Percentiles rank a stretch among this genome's conserved stretches.
Evolutionary conservation across 1,140 invertebrate genomes (phyloP).

Genomic region (Heterodera carotae): DNA sequence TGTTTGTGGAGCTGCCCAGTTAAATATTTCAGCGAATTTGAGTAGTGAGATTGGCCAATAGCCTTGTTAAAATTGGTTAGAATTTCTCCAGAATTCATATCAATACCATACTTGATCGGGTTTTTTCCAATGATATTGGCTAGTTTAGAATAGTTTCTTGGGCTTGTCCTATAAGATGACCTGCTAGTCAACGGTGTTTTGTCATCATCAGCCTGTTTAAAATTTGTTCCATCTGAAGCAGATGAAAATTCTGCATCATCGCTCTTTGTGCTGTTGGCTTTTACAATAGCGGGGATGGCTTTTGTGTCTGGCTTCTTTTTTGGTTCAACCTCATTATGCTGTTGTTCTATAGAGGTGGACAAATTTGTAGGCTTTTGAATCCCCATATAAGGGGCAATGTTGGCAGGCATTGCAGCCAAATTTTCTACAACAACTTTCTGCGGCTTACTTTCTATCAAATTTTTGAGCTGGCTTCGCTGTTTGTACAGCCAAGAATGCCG

Average conservation of each 20-base stretch:
- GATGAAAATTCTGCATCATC: too few species aligned
- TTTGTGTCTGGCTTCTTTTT: background rate
- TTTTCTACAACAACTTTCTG: constrained; percentile 17
- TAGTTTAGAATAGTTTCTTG: background rate
- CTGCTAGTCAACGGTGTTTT: too few species aligned
- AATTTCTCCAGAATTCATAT: background rate
- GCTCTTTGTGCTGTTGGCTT: too few species aligned
- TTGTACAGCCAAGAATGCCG: constrained; percentile 12
- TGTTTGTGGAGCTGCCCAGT: background rate
- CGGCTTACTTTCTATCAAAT: constrained; percentile 24
- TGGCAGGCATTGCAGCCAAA: background rate
- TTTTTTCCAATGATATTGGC: background rate
- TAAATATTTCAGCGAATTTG: background rate
- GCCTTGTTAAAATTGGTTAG: background rate
- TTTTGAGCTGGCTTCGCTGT: constrained; percentile 9
- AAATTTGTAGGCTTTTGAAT: background rate
- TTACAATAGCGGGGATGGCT: too few species aligned
- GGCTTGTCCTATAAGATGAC: background rate
- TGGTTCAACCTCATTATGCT: background rate
- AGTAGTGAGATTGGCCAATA: background rate
- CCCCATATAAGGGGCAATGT: constrained; percentile 2
- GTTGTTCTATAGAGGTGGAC: too few species aligned
- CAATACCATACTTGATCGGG: background rate
- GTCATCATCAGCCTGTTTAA: too few species aligned
- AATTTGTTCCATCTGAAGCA: too few species aligned